Percentiles rank a stretch among this genome's conserved stretches.
phyloP scores from a whole-genome alignment of 1,140 invertebrate genomes.

The Drosophila saltans region DNA sequence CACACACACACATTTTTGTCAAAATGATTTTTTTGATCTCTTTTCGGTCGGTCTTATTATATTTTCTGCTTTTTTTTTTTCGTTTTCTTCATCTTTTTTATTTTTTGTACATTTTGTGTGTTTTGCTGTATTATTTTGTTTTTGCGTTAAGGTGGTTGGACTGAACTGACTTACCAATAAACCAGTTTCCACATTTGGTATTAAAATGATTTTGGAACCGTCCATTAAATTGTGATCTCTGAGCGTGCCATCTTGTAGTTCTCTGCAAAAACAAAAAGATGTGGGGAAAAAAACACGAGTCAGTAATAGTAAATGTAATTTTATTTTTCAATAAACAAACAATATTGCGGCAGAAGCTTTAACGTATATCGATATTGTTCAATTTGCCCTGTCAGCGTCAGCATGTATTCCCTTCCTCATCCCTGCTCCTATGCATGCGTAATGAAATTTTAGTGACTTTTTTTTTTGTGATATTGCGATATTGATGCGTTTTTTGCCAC shows the following conservation, averaged over 20 bases:
- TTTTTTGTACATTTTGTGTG: background rate
- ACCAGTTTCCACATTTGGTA: conserved; percentile 97
- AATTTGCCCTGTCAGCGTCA: conserved; percentile 55
- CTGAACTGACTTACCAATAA: conserved; percentile 90
- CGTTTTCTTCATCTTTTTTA: background rate
- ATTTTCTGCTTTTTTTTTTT: background rate
- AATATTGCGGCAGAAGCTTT: background rate
- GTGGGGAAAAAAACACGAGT: background rate
- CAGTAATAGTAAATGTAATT: conserved; percentile 2
- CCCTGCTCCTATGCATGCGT: conserved; percentile 49
- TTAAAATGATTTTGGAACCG: conserved; percentile 93
- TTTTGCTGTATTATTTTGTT: background rate
- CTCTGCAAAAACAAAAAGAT: conserved; percentile 86
- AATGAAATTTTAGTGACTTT: conserved; percentile 56
- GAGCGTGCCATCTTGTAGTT: conserved; percentile 93
- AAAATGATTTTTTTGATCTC: conserved; percentile 12
- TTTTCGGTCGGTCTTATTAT: background rate
- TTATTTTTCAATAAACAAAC: conserved; percentile 3
- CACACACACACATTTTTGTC: background rate
- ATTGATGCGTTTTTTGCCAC: conserved; percentile 60
- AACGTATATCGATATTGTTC: conserved; percentile 19
- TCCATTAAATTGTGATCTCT: conserved; percentile 94
- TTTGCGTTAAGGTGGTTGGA: conserved; percentile 13
- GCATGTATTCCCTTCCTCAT: no score
- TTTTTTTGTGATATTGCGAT: background rate